Evolutionary conservation across 30 jellyfish, hydroid and myxozoan species (phyloP), one percentile per base, ranked within the genome.

Genomic region (Aurelia aurita): DNA sequence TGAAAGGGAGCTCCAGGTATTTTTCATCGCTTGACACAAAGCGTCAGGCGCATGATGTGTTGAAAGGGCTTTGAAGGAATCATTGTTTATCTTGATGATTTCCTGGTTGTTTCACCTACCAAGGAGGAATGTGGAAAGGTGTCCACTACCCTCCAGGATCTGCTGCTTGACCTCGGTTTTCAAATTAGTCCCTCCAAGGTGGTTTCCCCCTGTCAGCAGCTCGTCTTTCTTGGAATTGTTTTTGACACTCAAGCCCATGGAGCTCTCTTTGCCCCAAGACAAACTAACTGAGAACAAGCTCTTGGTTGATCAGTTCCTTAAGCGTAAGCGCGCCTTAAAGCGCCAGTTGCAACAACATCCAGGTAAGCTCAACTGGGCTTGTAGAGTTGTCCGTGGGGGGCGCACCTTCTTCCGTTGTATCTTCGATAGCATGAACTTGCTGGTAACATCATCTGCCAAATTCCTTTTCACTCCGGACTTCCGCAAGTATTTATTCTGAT

Each of bases 141-240:
- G 16, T 47, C 16, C 16, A 10, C 16, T 47, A 47, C 59, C 59
- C 16, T 47, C 16, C 16, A 10, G 16, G 59, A 47, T 10, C 16
- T 47, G 59, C 16, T 47, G 59, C 10, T 16, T 16, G 10, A 10
- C 16, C 16, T 47, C 14, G 59, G 59, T 16, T 47, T 47, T 47
- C 59, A 47, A 16, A 47, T 47, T 47, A 47, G 59, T 47, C 59
- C n/a, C n/a, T n/a, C n/a, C n/a, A n/a, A n/a, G n/a, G n/a, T n/a
- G n/a, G n/a, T n/a, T n/a, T n/a, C n/a, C 59, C 59, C 59, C 59
- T 47, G 59, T 47, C 59, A 47, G 59, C 59, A 16, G 16, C 59
- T 47, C 59, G n/a, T n/a, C n/a, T n/a, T n/a, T n/a, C n/a, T n/a
- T n/a, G n/a, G n/a, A n/a, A n/a, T n/a, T n/a, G n/a, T n/a, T n/a